Evolutionary conservation across 2,113 vertebrate genomes (phyloP), one percentile per base, ranked within the genome.

Genomic region (Falco punctatus): DNA sequence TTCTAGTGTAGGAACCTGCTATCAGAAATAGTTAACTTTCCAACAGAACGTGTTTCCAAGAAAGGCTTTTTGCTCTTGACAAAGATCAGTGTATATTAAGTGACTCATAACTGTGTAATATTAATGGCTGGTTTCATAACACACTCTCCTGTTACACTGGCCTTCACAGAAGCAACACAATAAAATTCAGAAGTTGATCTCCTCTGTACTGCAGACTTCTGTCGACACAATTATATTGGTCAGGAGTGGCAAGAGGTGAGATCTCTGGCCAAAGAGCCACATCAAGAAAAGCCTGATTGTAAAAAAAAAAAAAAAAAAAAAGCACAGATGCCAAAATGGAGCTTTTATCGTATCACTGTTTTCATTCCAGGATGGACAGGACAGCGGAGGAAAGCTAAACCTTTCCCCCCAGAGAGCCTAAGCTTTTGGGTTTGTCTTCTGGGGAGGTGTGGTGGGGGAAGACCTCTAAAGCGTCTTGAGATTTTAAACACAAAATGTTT

Each of bases 221-320:
- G 85, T 94, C 15, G 28, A 86, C 88, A 93, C 49, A 92, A n/a
- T 86, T 94, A 77, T 70, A 77, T 75, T 82, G 70, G 90, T 85
- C 92, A 96, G 42, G 46, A 88, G 94, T 90, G 74, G 46, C 62
- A 70, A 73, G 90, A 91, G 62, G 84, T 94, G 88, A 92, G 74
- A 94, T 65, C 40, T 82, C 82, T 80, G 90, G 71, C 38, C 11
- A 19, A 73, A 57, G 27, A 88, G 10, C 23, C 59, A 5, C 24
- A 89, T 65, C 61, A 72, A 75, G 66, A 57, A 92, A 92, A 93
- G 4, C 3, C 10, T 52, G 35, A 58, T 42, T 61, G 28, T 51
- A 52, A 87, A 81, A 95, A 62, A 81, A 30, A 19, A 42, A 42
- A 11, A 42, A 42, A 35, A 35, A 38, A 38, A 38, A 38, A 38